Conservation (phyloP, 2,797 vertebrate species). For the Synanceia verrucosa region DNA sequence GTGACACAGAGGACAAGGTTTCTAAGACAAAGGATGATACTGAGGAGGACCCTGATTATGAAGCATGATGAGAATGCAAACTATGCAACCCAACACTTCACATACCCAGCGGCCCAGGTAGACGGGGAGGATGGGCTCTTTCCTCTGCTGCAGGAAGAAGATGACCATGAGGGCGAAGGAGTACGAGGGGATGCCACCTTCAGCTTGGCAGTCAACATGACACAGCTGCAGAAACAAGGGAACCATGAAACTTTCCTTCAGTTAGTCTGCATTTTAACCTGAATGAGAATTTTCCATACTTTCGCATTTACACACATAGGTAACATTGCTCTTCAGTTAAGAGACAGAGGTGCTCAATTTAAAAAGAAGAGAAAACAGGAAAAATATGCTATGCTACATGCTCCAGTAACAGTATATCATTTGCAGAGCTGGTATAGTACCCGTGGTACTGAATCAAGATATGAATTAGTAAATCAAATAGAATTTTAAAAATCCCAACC, state of each 20-base stretch:
- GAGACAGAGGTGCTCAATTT: background rate
- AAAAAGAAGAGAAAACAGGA: background rate
- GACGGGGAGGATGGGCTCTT: conserved; percentile 90
- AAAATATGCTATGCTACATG: background rate
- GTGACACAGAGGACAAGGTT: no score
- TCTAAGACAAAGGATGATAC: no score
- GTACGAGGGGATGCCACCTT: conserved; percentile 97
- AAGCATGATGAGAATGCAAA: no score
- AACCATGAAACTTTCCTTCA: background rate
- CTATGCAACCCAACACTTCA: background rate
- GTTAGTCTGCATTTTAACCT: background rate
- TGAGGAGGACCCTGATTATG: no score
- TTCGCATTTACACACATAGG: background rate
- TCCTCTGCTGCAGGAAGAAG: conserved; percentile 98
- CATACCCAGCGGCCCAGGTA: conserved; percentile 95
- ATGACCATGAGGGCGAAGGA: conserved; percentile 98
- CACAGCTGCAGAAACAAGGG: conserved; percentile 83
- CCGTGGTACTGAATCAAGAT: background rate
- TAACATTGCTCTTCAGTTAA: background rate
- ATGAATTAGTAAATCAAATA: background rate
- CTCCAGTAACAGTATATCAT: background rate
- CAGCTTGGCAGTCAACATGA: conserved; percentile 96
- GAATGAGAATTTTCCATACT: background rate
- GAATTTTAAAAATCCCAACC: background rate
- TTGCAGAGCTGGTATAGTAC: background rate